Evolutionary conservation across 2,888 invertebrate genomes (phyloP), one percentile per base, ranked within the genome.

Genomic region (Heliconius aoede): DNA sequence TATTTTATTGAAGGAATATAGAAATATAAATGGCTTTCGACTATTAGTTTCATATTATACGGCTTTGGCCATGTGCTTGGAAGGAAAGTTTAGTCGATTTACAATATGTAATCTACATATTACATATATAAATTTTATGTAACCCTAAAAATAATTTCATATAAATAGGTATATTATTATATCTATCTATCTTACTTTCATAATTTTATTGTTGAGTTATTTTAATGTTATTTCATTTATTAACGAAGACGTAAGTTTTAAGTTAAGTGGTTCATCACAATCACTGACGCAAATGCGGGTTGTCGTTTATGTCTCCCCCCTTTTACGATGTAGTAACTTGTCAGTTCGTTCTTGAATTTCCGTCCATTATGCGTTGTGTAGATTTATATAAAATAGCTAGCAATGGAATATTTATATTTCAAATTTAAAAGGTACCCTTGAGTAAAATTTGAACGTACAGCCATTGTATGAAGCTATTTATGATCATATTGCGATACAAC

Each of bases 1-100:
- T 24, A 55, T 69, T 69, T 69, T 69, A 69, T 55, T 55, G n/a
- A 69, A 32, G 55, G 30, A 15, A 55, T 32, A 30, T 24, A 69
- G n/a, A 69, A 55, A 69, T 28, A 55, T 69, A 32, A 69, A 69
- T 55, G 69, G 40, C 40, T 55, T 30, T 51, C 1, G 55, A 32
- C 55, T n/a, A 69, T 69, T 69, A 9, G 55, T 69, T 69, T 55
- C n/a, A 55, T 55, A 55, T 68, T 28, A n/a, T 30, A 55, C 32
- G 0, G 8, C 24, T 18, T 40, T 5, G 62, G 30, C 9, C 21
- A 32, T 32, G 32, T 21, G 30, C 28, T 62, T 32, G n/a, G 21
- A n/a, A 30, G 64, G 21, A 32, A 64, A 46, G 46, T 46, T 46
- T 21, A 8, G 46, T 21, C 18, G 46, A n/a, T n/a, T n/a, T n/a